These are phyloP conservation scores for Percina caprodes DNA, from an alignment of 2,113 vertebrate genomes.

Conservation along the genomic window DNA sequence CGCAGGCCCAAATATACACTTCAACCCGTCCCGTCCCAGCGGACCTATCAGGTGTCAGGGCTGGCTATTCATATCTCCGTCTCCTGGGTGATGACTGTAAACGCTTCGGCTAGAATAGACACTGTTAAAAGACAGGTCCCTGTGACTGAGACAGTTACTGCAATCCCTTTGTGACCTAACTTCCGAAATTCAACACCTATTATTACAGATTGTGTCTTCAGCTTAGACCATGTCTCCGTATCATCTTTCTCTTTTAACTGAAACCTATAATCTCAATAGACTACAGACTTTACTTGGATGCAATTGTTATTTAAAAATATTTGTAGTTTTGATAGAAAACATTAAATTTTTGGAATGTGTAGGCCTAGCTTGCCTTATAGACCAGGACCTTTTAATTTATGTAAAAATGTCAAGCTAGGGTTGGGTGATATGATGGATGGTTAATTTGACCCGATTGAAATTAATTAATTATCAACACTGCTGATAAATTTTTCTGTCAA, in stretches of 20 bases:
- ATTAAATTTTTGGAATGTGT: background rate
- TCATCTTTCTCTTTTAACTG: background rate
- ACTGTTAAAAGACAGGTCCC: constrained; percentile 33
- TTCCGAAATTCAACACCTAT: constrained; percentile 2
- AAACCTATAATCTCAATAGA: background rate
- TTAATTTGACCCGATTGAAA: no score
- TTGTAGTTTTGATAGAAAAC: background rate
- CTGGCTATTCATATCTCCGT: constrained; percentile 83
- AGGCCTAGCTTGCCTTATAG: background rate
- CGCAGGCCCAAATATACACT: constrained; percentile 73
- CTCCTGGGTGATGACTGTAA: constrained; percentile 71
- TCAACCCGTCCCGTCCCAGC: constrained; percentile 52
- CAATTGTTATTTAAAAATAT: background rate
- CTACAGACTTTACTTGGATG: background rate
- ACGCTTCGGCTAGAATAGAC: constrained; percentile 54
- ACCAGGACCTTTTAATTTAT: background rate
- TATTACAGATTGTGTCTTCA: background rate
- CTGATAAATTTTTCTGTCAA: background rate
- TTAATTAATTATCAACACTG: background rate
- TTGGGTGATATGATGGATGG: background rate
- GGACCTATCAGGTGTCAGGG: constrained; percentile 78
- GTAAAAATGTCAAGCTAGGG: background rate
- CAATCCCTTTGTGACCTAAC: constrained; percentile 26
- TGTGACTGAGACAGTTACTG: constrained; percentile 32
- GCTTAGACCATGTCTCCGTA: background rate